Conservation (phyloP, 35 echinoderm and acorn worm genomes). For the Lytechinus variegatus region DNA sequence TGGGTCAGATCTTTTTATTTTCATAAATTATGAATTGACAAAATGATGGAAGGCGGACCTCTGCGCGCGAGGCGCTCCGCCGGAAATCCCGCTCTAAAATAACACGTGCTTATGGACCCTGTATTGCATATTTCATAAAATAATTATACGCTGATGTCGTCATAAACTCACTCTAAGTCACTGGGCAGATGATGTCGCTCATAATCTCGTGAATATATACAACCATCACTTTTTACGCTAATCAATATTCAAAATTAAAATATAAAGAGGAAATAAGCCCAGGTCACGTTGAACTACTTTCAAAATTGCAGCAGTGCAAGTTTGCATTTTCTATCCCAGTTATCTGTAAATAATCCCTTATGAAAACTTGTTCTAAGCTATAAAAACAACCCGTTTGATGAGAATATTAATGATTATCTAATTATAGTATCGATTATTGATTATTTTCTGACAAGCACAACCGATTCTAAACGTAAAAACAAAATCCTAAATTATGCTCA, state of each 20-base stretch:
- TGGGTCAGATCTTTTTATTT: not conserved
- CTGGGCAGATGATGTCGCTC: no score
- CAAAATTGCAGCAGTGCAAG: no score
- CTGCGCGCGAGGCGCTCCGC: not conserved
- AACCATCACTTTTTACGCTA: no score
- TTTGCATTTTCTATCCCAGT: no score
- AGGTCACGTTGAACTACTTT: no score
- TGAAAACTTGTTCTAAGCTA: no score
- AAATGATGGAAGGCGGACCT: not conserved
- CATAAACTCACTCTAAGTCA: not conserved
- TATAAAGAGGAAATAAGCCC: no score
- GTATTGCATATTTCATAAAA: not conserved
- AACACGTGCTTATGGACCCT: not conserved
- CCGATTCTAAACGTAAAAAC: not conserved
- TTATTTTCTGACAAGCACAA: not conserved
- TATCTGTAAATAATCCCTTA: no score
- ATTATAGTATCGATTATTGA: not conserved
- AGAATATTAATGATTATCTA: not conserved
- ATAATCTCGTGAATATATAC: no score
- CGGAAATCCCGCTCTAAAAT: not conserved
- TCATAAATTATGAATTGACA: not conserved
- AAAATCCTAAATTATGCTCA: not conserved
- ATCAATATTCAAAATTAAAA: no score
- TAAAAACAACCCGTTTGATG: not conserved
- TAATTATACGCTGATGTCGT: not conserved